phyloP scores from a whole-genome alignment of 2,888 invertebrate genomes.

The Trissonchulus latispiculum region DNA sequence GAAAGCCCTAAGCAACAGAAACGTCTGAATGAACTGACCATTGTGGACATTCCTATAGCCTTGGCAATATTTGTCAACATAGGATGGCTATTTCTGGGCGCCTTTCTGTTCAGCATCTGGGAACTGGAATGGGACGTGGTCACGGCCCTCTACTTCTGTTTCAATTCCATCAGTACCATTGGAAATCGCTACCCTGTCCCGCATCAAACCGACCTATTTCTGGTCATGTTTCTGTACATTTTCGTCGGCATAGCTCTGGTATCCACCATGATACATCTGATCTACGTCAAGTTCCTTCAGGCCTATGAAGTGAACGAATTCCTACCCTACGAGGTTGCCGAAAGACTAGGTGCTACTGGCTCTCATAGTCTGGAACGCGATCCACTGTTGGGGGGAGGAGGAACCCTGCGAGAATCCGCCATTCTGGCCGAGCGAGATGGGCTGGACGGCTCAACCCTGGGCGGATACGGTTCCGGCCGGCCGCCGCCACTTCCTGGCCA shows the following conservation, averaged over 20 bases:
- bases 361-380: background rate
- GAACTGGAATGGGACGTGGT: conserved; percentile 11
- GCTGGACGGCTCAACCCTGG: no score
- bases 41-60: conserved; percentile 14
- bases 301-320: background rate
- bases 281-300: conserved; percentile 5
- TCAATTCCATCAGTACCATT: conserved; percentile 9
- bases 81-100: conserved; percentile 18
- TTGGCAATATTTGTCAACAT: conserved; percentile 11
- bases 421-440: background rate
- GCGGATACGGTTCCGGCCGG: background rate
- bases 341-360: background rate
- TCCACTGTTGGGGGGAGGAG: background rate
- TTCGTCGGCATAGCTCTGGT: conserved; percentile 5
- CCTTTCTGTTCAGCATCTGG: conserved; percentile 11
- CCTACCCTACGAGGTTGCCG: background rate
- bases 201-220: background rate
- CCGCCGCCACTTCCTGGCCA: background rate
- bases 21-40: conserved; percentile 4
- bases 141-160: conserved; percentile 5
- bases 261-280: background rate
- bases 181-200: conserved; percentile 1
- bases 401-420: background rate
- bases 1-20: conserved; percentile 6
- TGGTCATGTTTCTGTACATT: conserved; percentile 8